Conservation (phyloP, 2,113 vertebrate genomes). For the Heterochromis multidens region DNA sequence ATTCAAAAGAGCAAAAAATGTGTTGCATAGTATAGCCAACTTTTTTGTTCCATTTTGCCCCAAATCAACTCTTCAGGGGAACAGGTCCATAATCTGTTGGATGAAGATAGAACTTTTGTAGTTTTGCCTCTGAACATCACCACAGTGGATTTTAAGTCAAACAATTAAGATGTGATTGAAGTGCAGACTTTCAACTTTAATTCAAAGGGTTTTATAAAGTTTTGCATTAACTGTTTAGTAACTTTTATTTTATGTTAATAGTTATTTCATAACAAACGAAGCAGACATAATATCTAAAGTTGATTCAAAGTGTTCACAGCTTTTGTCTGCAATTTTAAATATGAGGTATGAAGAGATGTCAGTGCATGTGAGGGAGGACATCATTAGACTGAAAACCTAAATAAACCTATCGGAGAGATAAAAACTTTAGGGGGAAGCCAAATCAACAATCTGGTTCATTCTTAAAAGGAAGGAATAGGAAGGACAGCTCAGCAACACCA, state of each 20-base stretch:
- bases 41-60: neutral
- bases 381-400: neutral
- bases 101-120: neutral
- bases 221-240: neutral
- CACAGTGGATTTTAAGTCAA: neutral
- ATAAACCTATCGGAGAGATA: neutral
- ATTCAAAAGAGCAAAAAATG: neutral
- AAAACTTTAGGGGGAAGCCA: rapidly evolving
- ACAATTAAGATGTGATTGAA: neutral
- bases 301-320: neutral
- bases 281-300: neutral
- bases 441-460: neutral
- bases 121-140: neutral
- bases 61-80: neutral
- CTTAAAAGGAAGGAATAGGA: neutral
- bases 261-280: neutral
- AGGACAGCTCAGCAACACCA: neutral
- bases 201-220: neutral
- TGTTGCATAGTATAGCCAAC: too few relatives aligned
- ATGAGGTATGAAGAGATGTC: neutral
- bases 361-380: neutral
- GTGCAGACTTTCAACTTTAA: neutral
- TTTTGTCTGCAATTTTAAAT: neutral
- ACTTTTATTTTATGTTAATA: too few relatives aligned
- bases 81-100: neutral